Evolutionary conservation across 2,113 vertebrate species (phyloP), one percentile per base, ranked within the genome.

Genomic region (Neomonachus schauinslandi): DNA sequence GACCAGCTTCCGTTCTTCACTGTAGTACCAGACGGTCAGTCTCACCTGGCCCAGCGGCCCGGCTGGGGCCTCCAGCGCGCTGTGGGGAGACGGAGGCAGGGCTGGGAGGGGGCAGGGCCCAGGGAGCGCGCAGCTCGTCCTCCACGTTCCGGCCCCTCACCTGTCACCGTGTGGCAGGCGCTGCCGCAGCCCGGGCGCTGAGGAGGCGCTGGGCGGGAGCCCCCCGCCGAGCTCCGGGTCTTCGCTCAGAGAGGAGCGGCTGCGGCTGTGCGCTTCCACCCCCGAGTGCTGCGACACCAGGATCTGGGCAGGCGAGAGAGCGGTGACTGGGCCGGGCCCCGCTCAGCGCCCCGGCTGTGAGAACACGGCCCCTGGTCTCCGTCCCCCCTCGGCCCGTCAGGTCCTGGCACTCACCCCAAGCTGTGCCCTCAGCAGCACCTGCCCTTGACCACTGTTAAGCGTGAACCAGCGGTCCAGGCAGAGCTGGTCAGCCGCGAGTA

Each of bases 391-490:
- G 6, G 4, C 51, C 26, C 24, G 1, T 24, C 59, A 4, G 0
- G 0, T 12, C 28, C 39, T 2, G 7, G 11, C 33, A 98, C 98
- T 97, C 95, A 99, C 99, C 99, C 99, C 99, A 22, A 99, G 98
- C 55, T 99, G 98, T 15, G 98, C 99, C 98, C 99, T 99, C 97
- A 99, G 97, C 2, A 99, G 98, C 96, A 99, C 98, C 98, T 99
- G 99, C 94, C 98, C 98, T 99, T 99, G 98, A 98, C 98, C 99
- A 77, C 98, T 99, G 65, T 96, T 98, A 98, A 99, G 98, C 0
- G 69, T 94, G 53, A 99, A 97, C 99, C 99, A 99, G 16, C 84
- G 98, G 96, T 99, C 99, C 84, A 99, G 96, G 71, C 99, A 98
- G 80, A 99, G 97, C 59, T 33, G 98, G 13, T 99, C 98, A 33